Percentiles rank a stretch among this genome's conserved stretches.
phyloP scores from a whole-genome alignment of 2,113 vertebrate species.

The Megalops atlanticus region DNA sequence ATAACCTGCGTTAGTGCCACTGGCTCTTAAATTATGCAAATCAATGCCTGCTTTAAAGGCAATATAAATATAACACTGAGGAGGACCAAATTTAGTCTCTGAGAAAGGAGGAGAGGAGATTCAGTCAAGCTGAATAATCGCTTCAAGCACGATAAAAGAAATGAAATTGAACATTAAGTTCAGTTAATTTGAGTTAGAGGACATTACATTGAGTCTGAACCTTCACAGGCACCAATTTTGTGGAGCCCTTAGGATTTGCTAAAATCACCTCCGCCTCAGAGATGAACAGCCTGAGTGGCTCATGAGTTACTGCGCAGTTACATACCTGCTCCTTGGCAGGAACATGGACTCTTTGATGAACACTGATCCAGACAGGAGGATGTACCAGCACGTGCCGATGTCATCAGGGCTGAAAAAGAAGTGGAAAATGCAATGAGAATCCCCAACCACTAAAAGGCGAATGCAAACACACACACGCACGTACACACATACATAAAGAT shows the following conservation, averaged over 20 bases:
- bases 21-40: neutral
- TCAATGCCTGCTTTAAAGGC: neutral
- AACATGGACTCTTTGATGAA: slow-evolving; percentile 93
- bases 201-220: neutral
- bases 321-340: slow-evolving; percentile 82
- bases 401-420: slow-evolving; percentile 72
- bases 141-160: neutral
- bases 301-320: neutral
- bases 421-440: slow-evolving; percentile 1
- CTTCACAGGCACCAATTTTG: neutral
- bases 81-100: neutral
- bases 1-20: neutral
- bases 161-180: neutral
- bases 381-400: slow-evolving; percentile 88
- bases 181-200: too few species aligned
- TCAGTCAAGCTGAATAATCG: neutral
- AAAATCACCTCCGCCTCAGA: too few species aligned
- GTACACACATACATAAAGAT: neutral
- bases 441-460: neutral
- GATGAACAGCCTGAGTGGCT: too few species aligned
- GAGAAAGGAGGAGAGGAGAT: neutral
- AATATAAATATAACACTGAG: neutral
- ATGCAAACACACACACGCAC: neutral
- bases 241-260: too few species aligned
- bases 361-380: slow-evolving; percentile 85